phyloP scores from a whole-genome alignment of 1,140 invertebrate species.

The Heterodera carotae region DNA sequence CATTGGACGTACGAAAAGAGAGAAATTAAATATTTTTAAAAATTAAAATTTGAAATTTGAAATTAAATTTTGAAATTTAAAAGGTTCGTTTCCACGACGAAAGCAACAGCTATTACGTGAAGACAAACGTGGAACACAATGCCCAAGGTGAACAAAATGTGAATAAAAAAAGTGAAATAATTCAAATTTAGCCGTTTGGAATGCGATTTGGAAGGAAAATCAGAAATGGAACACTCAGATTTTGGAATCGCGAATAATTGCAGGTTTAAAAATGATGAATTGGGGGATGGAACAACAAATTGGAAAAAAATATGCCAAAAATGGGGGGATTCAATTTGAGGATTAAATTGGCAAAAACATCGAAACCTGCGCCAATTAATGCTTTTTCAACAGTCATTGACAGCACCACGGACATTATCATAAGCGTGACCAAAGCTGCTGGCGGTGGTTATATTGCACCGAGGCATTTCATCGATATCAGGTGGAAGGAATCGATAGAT shows the following conservation, averaged over 20 bases:
- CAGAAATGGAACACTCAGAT: constrained; percentile 44
- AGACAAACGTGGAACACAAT: constrained; percentile 5
- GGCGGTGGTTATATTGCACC: constrained; percentile 34
- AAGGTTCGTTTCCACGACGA: constrained; percentile 30
- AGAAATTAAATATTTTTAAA: not conserved
- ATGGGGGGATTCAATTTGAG: not conserved
- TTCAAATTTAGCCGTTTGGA: constrained; percentile 18
- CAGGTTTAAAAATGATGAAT: not conserved
- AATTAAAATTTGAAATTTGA: constrained; percentile 2
- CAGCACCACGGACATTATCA: constrained; percentile 33
- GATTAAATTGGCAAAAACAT: constrained; percentile 4
- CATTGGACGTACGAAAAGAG: not conserved
- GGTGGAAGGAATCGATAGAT: no score
- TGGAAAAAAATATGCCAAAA: no score
- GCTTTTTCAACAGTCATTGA: constrained; percentile 15
- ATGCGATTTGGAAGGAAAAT: constrained; percentile 39
- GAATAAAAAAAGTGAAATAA: no score
- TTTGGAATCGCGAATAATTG: constrained; percentile 31
- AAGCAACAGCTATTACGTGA: constrained; percentile 34
- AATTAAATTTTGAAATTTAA: not conserved
- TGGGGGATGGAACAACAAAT: no score
- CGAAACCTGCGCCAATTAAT: not conserved
- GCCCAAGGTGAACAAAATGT: not conserved
- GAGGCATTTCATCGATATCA: constrained; percentile 30
- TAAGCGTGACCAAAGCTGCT: constrained; percentile 25